Conservation (phyloP, 2,113 vertebrate species). For the Fregata magnificens region DNA sequence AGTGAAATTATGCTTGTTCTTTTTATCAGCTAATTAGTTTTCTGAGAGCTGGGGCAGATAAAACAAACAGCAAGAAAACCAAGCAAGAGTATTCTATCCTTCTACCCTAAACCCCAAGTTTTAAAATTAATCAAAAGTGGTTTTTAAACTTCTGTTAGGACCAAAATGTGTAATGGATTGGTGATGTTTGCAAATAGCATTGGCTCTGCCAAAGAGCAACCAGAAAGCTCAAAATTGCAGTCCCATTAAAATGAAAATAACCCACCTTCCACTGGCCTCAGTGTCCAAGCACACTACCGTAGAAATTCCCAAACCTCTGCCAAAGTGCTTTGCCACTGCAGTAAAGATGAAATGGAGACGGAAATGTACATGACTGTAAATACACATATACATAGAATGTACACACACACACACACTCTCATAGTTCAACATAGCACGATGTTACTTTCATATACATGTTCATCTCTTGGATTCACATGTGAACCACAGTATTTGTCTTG, state of each 20-base stretch:
- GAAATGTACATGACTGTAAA: neutral
- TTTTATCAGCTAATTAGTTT: neutral
- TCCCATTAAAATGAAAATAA: neutral
- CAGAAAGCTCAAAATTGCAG: neutral
- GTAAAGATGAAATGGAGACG: neutral
- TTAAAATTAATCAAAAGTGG: neutral
- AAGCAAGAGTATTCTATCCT: neutral
- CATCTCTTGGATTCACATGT: neutral
- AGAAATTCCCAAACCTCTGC: neutral
- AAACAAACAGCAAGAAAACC: neutral
- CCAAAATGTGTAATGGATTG: accelerated
- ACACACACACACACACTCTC: neutral
- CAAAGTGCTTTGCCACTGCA: neutral
- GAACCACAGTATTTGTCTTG: neutral
- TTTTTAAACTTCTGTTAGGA: neutral
- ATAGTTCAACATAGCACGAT: neutral
- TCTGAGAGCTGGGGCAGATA: neutral
- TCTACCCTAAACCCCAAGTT: neutral
- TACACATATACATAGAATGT: neutral
- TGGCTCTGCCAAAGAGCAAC: neutral
- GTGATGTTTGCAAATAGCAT: neutral
- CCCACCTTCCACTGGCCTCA: neutral
- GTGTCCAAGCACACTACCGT: neutral
- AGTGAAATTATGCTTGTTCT: neutral
- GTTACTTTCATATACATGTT: neutral